Conservation (phyloP, 2,113 vertebrate species). For the Pachypanchax playfairii region DNA sequence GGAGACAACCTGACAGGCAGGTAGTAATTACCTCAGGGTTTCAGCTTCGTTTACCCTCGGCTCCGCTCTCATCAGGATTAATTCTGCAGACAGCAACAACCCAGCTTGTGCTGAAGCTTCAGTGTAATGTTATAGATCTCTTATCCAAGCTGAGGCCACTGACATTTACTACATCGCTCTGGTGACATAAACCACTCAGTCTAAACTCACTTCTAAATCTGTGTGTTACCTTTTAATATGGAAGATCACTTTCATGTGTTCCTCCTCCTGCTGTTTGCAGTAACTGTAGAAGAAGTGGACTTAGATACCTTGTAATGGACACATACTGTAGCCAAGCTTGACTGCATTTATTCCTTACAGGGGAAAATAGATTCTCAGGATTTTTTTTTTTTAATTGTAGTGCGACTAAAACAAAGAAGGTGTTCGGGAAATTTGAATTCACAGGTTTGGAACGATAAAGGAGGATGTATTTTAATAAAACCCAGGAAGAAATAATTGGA, state of each 20-base stretch:
- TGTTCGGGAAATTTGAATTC: constrained; percentile 8
- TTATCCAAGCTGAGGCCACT: constrained; percentile 33
- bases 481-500: not conserved
- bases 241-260: constrained; percentile 26
- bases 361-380: constrained; percentile 52
- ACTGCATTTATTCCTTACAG: constrained; percentile 37
- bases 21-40: constrained; percentile 71
- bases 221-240: constrained; percentile 46
- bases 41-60: constrained; percentile 55
- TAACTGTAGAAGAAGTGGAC: constrained; percentile 25
- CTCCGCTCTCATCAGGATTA: constrained; percentile 40
- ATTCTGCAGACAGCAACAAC: constrained; percentile 26
- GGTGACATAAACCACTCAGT: constrained; percentile 61
- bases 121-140: constrained; percentile 40
- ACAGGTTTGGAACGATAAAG: constrained; percentile 12
- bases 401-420: constrained; percentile 4
- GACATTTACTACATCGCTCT: constrained; percentile 61
- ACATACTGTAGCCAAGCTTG: constrained; percentile 24
- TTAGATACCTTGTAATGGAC: constrained; percentile 17
- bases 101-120: constrained; percentile 26
- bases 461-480: not conserved
- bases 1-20: constrained; percentile 61
- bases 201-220: constrained; percentile 13
- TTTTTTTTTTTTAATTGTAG: constrained; percentile 27
- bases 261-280: constrained; percentile 18